Conservation (phyloP, 2,888 invertebrate genomes). For the Beris morrisii region DNA sequence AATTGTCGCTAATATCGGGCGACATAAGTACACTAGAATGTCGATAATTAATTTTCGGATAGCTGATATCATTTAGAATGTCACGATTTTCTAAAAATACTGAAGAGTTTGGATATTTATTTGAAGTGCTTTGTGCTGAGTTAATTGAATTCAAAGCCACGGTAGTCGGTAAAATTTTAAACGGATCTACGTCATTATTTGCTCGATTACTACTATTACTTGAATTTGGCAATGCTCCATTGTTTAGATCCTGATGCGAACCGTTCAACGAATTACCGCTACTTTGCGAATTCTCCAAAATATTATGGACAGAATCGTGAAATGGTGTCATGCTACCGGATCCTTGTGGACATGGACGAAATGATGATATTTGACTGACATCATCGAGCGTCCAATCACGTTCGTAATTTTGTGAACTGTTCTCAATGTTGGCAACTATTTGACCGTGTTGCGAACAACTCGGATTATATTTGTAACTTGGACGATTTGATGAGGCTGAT, state of each 20-base stretch:
- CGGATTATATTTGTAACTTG: constrained; percentile 38
- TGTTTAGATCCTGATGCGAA: constrained; percentile 53
- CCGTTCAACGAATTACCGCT: constrained; percentile 54
- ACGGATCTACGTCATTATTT: constrained; percentile 41
- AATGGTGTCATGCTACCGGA: constrained; percentile 57
- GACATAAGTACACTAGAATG: constrained; percentile 51
- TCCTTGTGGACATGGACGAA: constrained; percentile 56
- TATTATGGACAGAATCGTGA: constrained; percentile 56
- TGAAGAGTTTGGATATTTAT: constrained; percentile 55
- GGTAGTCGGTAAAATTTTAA: constrained; percentile 38
- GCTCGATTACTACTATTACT: constrained; percentile 36
- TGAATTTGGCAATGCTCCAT: constrained; percentile 33
- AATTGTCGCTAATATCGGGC: constrained; percentile 44
- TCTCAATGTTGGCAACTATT: constrained; percentile 69
- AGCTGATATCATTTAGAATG: constrained; percentile 54
- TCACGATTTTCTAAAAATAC: constrained; percentile 57
- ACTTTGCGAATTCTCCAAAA: constrained; percentile 51
- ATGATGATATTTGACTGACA: constrained; percentile 56
- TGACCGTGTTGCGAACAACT: constrained; percentile 49
- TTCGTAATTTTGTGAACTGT: constrained; percentile 57
- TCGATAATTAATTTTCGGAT: constrained; percentile 53
- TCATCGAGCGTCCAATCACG: constrained; percentile 56
- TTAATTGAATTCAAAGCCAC: constrained; percentile 36
- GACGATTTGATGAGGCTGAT: constrained; percentile 27
- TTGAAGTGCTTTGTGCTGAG: constrained; percentile 28